phyloP scores from a whole-genome alignment of 2,888 invertebrate species.

The Actias luna region DNA sequence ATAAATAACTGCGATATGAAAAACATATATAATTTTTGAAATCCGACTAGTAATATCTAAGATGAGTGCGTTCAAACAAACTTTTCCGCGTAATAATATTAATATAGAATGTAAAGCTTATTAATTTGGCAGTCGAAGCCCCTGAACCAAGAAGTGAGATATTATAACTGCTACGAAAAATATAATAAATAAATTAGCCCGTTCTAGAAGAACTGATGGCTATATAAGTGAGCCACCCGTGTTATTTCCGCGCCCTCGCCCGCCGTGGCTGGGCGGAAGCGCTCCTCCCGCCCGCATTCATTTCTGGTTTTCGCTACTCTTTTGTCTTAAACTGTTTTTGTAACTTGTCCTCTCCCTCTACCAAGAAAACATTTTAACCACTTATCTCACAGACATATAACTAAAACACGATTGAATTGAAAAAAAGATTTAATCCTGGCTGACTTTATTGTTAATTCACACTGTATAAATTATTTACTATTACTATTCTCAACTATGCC shows the following conservation, averaged over 20 bases:
- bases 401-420: slow-evolving; percentile 14
- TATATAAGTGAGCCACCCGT: slow-evolving; percentile 49
- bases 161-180: not conserved
- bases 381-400: slow-evolving; percentile 33
- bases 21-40: too few relatives aligned
- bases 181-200: not conserved
- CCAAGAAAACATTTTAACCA: slow-evolving; percentile 44
- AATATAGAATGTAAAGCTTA: too few relatives aligned
- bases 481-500: not conserved
- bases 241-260: slow-evolving; percentile 58
- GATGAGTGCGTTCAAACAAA: too few relatives aligned
- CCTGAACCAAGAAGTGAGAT: not conserved
- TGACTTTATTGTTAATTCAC: not conserved
- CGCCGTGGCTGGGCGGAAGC: slow-evolving; percentile 55
- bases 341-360: slow-evolving; percentile 63
- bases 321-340: slow-evolving; percentile 77
- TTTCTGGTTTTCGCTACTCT: slow-evolving; percentile 78
- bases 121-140: too few relatives aligned
- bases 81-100: too few relatives aligned
- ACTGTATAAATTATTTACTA: too few relatives aligned
- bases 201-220: slow-evolving; percentile 33
- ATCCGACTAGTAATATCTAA: too few relatives aligned
- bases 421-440: not conserved
- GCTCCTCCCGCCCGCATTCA: slow-evolving; percentile 72
- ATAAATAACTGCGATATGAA: too few relatives aligned